phyloP scores from a whole-genome alignment of 2,888 invertebrate species.

The Lepidochrysops patricia region DNA sequence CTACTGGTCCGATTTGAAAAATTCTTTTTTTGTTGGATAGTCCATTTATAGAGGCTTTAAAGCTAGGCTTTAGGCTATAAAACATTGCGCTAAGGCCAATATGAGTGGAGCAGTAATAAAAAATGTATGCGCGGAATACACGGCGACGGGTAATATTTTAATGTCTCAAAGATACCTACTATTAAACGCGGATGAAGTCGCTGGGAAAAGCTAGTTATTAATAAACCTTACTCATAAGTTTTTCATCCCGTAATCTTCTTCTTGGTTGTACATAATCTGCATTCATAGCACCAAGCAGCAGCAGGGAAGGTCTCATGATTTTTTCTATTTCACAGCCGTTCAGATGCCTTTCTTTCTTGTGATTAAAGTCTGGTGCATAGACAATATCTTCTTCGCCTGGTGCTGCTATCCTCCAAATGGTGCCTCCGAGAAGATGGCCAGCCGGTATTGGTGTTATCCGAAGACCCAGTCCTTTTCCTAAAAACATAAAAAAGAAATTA shows the following conservation, averaged over 20 bases:
- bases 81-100: no score
- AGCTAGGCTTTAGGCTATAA: no score
- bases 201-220: no score
- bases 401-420: conserved; percentile 98
- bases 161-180: no score
- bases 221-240: conserved; percentile 87
- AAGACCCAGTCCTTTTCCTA: conserved; percentile 95
- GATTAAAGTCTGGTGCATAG: conserved; percentile 98
- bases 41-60: no score
- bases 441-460: conserved; percentile 96
- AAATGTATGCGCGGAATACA: no score
- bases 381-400: conserved; percentile 98
- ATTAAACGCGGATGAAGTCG: no score
- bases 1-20: no score
- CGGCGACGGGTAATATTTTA: no score
- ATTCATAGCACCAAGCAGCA: conserved; percentile 97
- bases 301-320: conserved; percentile 91
- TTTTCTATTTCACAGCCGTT: conserved; percentile 96
- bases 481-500: neutral
- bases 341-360: conserved; percentile 97
- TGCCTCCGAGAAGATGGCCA: conserved; percentile 98
- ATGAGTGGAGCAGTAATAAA: no score
- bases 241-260: conserved; percentile 93
- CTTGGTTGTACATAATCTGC: conserved; percentile 94
- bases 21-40: no score